Evolutionary conservation across 2,888 invertebrate species (phyloP).

Genomic region (Rhimphoctona megacephalus): DNA sequence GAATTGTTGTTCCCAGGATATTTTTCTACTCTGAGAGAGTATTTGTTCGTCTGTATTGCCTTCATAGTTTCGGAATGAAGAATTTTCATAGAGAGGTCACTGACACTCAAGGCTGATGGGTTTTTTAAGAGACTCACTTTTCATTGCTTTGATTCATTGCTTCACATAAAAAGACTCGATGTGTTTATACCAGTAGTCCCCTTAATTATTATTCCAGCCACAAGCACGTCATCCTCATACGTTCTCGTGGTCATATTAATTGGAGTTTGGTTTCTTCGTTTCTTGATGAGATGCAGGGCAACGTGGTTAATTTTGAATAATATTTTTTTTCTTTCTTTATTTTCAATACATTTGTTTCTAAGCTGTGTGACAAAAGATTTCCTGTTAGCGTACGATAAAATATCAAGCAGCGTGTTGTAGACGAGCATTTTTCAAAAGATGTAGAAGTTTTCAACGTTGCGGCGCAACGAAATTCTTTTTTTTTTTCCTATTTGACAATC

Average conservation of each 20-base stretch:
- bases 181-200: constrained; percentile 32
- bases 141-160: background rate
- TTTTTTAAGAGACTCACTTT: background rate
- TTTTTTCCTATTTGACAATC: too few species aligned
- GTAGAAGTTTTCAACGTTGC: too few species aligned
- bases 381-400: too few species aligned
- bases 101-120: constrained; percentile 46
- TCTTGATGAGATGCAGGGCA: background rate
- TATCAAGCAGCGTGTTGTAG: too few species aligned
- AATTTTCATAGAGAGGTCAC: constrained; percentile 63
- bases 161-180: constrained; percentile 19
- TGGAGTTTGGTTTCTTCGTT: background rate
- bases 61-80: constrained; percentile 36
- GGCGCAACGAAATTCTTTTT: too few species aligned
- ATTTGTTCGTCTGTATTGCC: constrained; percentile 39
- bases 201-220: background rate
- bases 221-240: background rate
- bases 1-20: background rate
- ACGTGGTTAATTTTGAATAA: background rate
- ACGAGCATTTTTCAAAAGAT: too few species aligned
- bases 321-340: background rate
- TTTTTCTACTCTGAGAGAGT: constrained; percentile 5
- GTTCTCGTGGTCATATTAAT: background rate
- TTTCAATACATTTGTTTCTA: too few species aligned
- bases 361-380: too few species aligned